These are phyloP conservation scores for Brenthis ino DNA, from an alignment of 2,888 invertebrate genomes.

Conservation along the genomic window DNA sequence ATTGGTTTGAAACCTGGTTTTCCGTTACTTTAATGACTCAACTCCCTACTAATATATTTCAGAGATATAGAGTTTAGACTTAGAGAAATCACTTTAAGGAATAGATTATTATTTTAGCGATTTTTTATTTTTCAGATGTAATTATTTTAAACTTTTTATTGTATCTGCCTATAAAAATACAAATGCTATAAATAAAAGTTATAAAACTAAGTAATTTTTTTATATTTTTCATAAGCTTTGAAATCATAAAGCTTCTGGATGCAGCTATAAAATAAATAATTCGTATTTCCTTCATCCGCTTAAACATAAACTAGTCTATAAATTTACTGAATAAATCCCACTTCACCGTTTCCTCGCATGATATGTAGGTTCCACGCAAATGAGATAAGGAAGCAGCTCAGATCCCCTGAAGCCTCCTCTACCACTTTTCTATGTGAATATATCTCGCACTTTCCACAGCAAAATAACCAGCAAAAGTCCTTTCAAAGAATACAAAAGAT, in stretches of 20 bases:
- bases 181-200: too few relatives aligned
- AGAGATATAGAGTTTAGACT: too few relatives aligned
- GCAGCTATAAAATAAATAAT: constrained; percentile 18
- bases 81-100: too few relatives aligned
- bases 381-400: constrained; percentile 36
- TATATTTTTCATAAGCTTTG: too few relatives aligned
- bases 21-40: too few relatives aligned
- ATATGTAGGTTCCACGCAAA: constrained; percentile 33
- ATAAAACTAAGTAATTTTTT: too few relatives aligned
- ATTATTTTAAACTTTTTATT: too few relatives aligned
- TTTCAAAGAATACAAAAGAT: constrained; percentile 34
- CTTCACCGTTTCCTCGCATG: constrained; percentile 28
- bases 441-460: constrained; percentile 17
- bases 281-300: constrained; percentile 20
- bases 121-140: too few relatives aligned
- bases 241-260: background rate
- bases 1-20: too few relatives aligned
- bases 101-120: too few relatives aligned
- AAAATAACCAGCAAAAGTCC: constrained; percentile 25
- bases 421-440: constrained; percentile 29
- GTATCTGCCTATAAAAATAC: too few relatives aligned
- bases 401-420: constrained; percentile 30
- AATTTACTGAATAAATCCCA: constrained; percentile 23
- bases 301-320: constrained; percentile 25
- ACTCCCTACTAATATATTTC: too few relatives aligned